Evolutionary conservation across 1,140 invertebrate species (phyloP).

Genomic region (Atta colombica): DNA sequence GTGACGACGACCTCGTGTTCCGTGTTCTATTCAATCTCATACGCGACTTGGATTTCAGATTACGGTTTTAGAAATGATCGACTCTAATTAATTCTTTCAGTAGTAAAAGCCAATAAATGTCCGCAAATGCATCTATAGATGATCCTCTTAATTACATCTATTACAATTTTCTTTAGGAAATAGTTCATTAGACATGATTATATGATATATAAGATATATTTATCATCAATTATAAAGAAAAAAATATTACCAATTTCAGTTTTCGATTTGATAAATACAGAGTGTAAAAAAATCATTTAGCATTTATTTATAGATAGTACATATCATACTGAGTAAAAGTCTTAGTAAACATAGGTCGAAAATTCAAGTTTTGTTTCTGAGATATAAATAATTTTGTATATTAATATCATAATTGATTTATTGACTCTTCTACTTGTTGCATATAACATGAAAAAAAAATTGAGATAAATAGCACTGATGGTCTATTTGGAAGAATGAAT

Average conservation of each 20-base stretch:
- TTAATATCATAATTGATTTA: no score
- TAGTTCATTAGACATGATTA: background rate
- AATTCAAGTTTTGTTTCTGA: no score
- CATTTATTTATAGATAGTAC: no score
- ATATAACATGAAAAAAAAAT: no score
- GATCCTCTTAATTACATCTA: background rate
- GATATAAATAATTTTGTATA: no score
- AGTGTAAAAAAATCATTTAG: no score
- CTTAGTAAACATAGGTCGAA: no score
- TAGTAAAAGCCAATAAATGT: background rate
- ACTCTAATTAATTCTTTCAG: background rate
- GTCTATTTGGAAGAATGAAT: no score
- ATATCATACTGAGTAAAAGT: no score
- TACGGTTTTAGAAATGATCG: conserved; percentile 16
- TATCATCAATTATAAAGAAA: background rate
- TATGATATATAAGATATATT: background rate
- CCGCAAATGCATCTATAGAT: background rate
- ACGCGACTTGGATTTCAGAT: background rate
- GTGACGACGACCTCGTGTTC: conserved; percentile 40
- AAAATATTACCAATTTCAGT: background rate
- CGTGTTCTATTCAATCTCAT: conserved; percentile 9
- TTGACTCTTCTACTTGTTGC: no score
- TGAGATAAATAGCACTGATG: no score
- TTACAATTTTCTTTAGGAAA: background rate
- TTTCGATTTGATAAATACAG: background rate